Percentiles rank a stretch among this genome's conserved stretches.
phyloP scores from a whole-genome alignment of 2,113 vertebrate species.

The Lagopus muta region DNA sequence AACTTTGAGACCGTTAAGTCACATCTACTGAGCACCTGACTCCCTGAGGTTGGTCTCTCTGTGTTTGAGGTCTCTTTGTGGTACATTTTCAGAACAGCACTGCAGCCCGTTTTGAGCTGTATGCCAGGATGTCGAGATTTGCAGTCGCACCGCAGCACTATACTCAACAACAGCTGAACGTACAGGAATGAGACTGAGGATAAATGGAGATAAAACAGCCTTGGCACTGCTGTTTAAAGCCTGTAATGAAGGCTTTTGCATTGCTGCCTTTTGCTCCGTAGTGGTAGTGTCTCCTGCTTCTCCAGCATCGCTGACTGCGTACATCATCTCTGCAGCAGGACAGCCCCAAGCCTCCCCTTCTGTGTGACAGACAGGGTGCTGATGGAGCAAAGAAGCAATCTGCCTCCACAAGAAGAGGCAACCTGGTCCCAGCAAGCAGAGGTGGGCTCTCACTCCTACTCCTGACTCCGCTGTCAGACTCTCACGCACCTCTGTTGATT shows the following conservation, averaged over 20 bases:
- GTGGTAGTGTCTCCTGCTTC: neutral
- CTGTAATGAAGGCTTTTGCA: neutral
- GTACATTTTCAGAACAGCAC: neutral
- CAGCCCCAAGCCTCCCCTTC: neutral
- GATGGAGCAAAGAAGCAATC: neutral
- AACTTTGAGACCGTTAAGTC: neutral
- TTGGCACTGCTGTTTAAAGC: neutral
- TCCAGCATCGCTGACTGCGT: neutral
- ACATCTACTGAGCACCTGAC: neutral
- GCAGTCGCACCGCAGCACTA: neutral
- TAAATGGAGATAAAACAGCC: accelerated
- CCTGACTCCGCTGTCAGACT: neutral
- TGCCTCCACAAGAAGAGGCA: neutral
- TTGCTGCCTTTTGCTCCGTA: neutral
- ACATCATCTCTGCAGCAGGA: neutral
- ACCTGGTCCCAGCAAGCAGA: neutral
- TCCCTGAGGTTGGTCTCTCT: neutral
- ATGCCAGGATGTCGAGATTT: neutral
- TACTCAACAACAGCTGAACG: neutral
- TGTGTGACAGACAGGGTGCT: neutral
- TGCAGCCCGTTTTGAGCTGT: neutral
- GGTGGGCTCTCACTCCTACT: neutral
- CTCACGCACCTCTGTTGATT: neutral
- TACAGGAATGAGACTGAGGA: neutral
- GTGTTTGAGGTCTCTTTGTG: neutral